These are phyloP conservation scores for Brienomyrus brachyistius DNA, from an alignment of 2,113 vertebrate genomes.

Conservation along the genomic window DNA sequence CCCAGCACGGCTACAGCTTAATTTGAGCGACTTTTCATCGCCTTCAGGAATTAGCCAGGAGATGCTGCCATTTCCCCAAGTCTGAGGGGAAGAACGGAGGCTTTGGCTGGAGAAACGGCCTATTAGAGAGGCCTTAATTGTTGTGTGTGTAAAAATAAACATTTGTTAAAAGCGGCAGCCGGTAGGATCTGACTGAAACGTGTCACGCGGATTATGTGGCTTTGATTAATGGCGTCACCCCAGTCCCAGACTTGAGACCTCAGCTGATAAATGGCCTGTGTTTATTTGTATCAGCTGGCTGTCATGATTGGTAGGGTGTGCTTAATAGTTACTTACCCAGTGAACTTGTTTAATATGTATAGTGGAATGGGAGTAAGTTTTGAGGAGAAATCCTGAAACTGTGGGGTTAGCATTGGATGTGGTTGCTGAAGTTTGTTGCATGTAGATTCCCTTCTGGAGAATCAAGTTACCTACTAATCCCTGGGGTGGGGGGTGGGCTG, in stretches of 20 bases:
- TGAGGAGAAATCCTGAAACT: not conserved
- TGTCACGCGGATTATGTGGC: not conserved
- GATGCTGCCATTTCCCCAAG: constrained; percentile 6
- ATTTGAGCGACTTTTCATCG: not conserved
- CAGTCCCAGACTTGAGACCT: not conserved
- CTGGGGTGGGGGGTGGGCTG: not conserved
- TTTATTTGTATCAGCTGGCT: not conserved
- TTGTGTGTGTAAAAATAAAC: constrained; percentile 17
- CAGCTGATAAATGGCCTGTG: not conserved
- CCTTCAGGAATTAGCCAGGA: constrained; percentile 12
- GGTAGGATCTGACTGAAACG: not conserved
- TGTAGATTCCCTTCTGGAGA: not conserved
- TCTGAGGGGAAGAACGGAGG: not conserved
- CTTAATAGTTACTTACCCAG: not conserved
- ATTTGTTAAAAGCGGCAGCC: not conserved
- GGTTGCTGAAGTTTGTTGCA: not conserved
- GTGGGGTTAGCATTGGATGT: not conserved
- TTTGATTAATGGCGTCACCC: constrained; percentile 10
- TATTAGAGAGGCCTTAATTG: not conserved
- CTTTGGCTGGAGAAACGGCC: not conserved
- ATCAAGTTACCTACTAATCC: not conserved
- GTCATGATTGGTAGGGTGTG: not conserved
- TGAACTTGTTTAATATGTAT: not conserved
- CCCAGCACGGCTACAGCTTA: not conserved
- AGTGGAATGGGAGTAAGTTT: not conserved